Conservation (phyloP, 2,888 invertebrate genomes). For the Drosophila nr. medialis region DNA sequence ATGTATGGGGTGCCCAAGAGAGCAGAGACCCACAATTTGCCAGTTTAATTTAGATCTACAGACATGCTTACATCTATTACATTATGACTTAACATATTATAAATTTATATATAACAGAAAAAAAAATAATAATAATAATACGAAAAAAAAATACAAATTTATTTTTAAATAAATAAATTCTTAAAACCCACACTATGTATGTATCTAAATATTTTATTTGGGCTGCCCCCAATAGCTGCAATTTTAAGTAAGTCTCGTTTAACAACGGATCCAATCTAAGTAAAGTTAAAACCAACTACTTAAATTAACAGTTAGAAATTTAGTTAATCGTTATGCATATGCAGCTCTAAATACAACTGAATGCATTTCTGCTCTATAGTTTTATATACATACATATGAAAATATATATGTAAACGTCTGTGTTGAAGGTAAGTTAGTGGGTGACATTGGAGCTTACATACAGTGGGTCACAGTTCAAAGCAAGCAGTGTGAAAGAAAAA, state of each 20-base stretch:
- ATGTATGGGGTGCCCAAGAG: conserved; percentile 40
- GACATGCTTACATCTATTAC: neutral
- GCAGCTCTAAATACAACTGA: conserved; percentile 35
- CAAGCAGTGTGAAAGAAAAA: no score
- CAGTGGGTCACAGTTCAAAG: no score
- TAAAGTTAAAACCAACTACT: conserved; percentile 27
- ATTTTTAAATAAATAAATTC: conserved; percentile 72
- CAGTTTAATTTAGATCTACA: conserved; percentile 50
- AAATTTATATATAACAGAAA: conserved; percentile 34
- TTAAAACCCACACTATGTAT: conserved; percentile 70
- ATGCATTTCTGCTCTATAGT: conserved; percentile 17
- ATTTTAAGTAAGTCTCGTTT: conserved; percentile 65
- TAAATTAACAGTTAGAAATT: conserved; percentile 36
- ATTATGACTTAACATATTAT: conserved; percentile 24
- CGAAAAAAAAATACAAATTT: conserved; percentile 46
- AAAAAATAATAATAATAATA: conserved; percentile 12
- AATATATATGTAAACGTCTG: neutral
- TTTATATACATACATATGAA: neutral
- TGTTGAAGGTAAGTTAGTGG: conserved; percentile 41
- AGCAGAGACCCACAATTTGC: conserved; percentile 46
- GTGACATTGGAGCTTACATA: conserved; percentile 4
- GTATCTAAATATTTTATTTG: conserved; percentile 59
- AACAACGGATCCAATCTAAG: conserved; percentile 29
- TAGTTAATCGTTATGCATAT: conserved; percentile 52
- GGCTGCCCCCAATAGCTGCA: conserved; percentile 37